These are phyloP conservation scores for Pampus argenteus DNA, from an alignment of 2,797 vertebrate genomes.

Conservation along the genomic window DNA sequence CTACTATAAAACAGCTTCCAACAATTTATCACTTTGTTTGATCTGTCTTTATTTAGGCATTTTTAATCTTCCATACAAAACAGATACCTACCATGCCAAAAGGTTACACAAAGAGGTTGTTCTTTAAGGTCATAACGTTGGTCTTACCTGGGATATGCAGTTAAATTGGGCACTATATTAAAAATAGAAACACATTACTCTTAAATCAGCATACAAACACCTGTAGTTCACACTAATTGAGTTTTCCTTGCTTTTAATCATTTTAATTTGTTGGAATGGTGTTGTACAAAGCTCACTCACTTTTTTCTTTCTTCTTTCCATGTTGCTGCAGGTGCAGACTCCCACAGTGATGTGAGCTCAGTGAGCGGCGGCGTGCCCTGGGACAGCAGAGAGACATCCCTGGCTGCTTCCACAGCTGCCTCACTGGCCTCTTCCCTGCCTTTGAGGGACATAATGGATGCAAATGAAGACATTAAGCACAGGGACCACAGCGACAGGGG, in stretches of 20 bases:
- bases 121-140: too few species aligned
- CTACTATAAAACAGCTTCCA: too few species aligned
- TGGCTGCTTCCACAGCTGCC: slow-evolving; percentile 85
- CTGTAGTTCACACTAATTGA: slow-evolving; percentile 20
- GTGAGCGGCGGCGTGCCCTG: slow-evolving; percentile 87
- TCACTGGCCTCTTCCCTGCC: slow-evolving; percentile 80
- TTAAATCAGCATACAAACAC: slow-evolving; percentile 4
- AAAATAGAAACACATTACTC: too few species aligned
- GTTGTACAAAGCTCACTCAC: slow-evolving; percentile 4
- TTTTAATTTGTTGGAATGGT: slow-evolving; percentile 12
- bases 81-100: too few species aligned
- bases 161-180: too few species aligned
- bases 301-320: not conserved
- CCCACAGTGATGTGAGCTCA: slow-evolving; percentile 88
- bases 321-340: slow-evolving; percentile 83
- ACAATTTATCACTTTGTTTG: too few species aligned
- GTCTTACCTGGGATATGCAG: too few species aligned
- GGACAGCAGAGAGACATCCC: slow-evolving; percentile 90
- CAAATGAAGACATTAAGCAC: slow-evolving; percentile 81
- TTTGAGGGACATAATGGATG: slow-evolving; percentile 76
- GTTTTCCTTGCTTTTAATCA: slow-evolving; percentile 4
- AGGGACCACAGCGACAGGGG: slow-evolving; percentile 83
- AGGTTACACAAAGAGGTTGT: too few species aligned
- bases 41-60: too few species aligned
- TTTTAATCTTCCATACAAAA: too few species aligned